Base-by-base conservation (phyloP, 2,113 vertebrate genomes). In the Potamarius usumacintae region DNA sequence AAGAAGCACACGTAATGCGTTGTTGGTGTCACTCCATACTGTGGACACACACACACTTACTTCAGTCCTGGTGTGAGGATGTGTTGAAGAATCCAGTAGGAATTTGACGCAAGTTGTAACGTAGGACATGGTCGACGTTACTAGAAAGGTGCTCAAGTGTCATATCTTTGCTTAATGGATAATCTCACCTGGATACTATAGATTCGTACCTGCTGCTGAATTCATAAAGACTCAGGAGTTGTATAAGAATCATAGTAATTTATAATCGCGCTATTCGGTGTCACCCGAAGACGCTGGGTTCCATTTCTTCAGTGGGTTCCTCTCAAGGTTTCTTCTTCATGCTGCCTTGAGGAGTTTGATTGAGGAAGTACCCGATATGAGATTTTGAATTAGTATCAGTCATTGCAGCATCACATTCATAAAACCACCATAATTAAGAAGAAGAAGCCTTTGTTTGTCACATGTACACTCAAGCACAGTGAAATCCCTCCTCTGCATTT, bases 1-100 rank as follows among this genome's bases (percentile, higher is more conserved):
- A 91, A 91, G 89, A 90, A 88, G 92, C 91, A 89, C 92, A 91
- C 91, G 88, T 92, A 78, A 67, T 85, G 92, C 55, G 92, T 92
- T 85, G 88, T 84, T 90, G 79, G 91, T 82, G 90, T 93, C 94
- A 93, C 93, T 87, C 89, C 15, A 77, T 11, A 69, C 86, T 85
- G 79, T 89, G 83, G 60, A 55, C 30, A 85, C 14, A 74, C 62
- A 87, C 88, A 88, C 84, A 53, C 52, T 30, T 30, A 53, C 53
- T 42, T 89, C 82, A 25, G 50, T 52, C 9, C 80, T 65, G 62
- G 48, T 53, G 76, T 72, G 5, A 52, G 34, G 25, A 22, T 34
- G 18, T 42, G 7, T 27, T 55, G 42, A 79, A 25, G 17, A 9
- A 48, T 79, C 17, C 48, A 27, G 60, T 20, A 79, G 48, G 9